A percentile compares a stretch with the other conserved stretches of the same genome.
Evolutionary conservation across 2,888 invertebrate species (phyloP).

Genomic region (Sinelater perroti): DNA sequence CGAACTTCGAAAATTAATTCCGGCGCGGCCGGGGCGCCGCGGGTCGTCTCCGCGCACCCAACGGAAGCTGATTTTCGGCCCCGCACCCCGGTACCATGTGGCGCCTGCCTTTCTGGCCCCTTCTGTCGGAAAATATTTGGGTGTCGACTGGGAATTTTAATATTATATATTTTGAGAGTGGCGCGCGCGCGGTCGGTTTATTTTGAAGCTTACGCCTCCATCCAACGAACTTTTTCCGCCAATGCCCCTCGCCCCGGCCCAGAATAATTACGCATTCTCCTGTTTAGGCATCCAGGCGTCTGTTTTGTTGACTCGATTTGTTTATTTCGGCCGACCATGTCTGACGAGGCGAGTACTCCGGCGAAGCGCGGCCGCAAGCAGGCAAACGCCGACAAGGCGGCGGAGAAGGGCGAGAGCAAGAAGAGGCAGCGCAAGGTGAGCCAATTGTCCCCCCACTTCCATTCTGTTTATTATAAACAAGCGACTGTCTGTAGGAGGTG

Average conservation of each 20-base stretch:
- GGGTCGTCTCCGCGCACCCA: constrained; percentile 39
- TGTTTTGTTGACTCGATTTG: not conserved
- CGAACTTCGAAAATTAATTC: constrained; percentile 57
- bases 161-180: constrained; percentile 59
- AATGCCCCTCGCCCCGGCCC: not conserved
- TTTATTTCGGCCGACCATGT: constrained; percentile 43
- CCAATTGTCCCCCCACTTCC: not conserved
- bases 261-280: not conserved
- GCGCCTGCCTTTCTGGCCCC: constrained; percentile 34
- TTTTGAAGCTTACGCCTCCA: constrained; percentile 43
- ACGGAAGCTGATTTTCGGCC: constrained; percentile 53
- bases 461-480: not conserved
- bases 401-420: constrained; percentile 44
- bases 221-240: constrained; percentile 19
- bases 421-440: constrained; percentile 23
- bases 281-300: not conserved
- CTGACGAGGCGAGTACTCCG: constrained; percentile 56
- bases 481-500: constrained; percentile 38
- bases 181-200: constrained; percentile 53
- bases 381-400: constrained; percentile 42
- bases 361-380: constrained; percentile 63
- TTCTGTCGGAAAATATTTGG: constrained; percentile 56
- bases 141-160: constrained; percentile 58
- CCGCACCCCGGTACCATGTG: constrained; percentile 40
- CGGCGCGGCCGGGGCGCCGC: constrained; percentile 37